These are phyloP conservation scores for Malthinus flaveolus DNA, from an alignment of 2,888 invertebrate genomes.

Conservation along the genomic window DNA sequence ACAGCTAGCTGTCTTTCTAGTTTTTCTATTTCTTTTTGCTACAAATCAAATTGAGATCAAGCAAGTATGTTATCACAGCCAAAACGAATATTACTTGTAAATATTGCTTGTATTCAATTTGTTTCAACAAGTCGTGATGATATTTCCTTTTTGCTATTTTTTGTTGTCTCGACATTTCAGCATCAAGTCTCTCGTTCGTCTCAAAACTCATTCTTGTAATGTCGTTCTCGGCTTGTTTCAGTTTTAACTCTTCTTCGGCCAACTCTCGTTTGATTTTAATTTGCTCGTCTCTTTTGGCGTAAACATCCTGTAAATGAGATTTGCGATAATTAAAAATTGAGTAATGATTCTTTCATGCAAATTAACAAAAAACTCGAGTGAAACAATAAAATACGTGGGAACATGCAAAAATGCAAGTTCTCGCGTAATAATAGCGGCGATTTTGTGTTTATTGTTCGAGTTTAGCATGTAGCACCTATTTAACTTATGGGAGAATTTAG, in stretches of 20 bases:
- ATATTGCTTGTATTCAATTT: conserved; percentile 50
- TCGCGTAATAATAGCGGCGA: neutral
- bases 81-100: conserved; percentile 42
- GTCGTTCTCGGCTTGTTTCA: conserved; percentile 49
- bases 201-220: conserved; percentile 43
- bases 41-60: conserved; percentile 3
- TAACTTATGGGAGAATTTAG: no score
- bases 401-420: neutral
- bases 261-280: conserved; percentile 42
- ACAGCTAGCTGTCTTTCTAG: conserved; percentile 44
- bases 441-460: no score
- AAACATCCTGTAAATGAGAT: conserved; percentile 39
- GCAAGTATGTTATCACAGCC: neutral
- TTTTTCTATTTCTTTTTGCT: conserved; percentile 48
- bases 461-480: no score
- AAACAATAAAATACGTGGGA: neutral
- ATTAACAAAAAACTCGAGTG: neutral
- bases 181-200: conserved; percentile 45
- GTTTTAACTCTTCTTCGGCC: conserved; percentile 41
- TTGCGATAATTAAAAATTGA: no score
- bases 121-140: conserved; percentile 48
- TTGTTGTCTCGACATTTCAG: conserved; percentile 45
- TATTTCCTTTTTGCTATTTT: conserved; percentile 43
- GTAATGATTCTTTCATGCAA: neutral
- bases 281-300: conserved; percentile 48